Conservation (phyloP, 2,797 vertebrate species). For the Argyrosomus regius region DNA sequence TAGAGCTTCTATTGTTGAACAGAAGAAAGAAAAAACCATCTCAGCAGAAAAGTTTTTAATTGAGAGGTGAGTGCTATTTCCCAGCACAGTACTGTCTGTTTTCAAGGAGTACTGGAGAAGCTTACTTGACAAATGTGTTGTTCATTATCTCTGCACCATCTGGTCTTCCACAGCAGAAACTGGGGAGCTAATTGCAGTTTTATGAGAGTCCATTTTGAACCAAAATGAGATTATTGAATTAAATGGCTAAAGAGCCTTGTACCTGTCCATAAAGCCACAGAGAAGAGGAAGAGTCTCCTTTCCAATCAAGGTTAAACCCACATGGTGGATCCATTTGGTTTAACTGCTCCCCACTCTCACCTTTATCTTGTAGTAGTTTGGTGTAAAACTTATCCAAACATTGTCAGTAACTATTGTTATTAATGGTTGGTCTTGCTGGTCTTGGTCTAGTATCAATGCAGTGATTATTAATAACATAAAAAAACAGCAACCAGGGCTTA, state of each 20-base stretch:
- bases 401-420: not conserved
- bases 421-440: not conserved
- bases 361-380: not conserved
- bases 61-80: slow-evolving; percentile 15
- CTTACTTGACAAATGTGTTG: slow-evolving; percentile 44
- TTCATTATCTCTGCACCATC: slow-evolving; percentile 65
- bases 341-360: no score
- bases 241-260: slow-evolving; percentile 4
- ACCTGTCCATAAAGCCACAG: not conserved
- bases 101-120: slow-evolving; percentile 20
- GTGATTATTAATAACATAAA: not conserved
- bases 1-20: slow-evolving; percentile 13
- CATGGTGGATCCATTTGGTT: not conserved
- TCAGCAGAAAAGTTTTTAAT: slow-evolving; percentile 54
- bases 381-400: not conserved
- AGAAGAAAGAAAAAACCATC: not conserved
- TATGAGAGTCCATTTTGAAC: slow-evolving; percentile 23
- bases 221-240: slow-evolving; percentile 26
- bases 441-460: not conserved
- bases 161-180: slow-evolving; percentile 51
- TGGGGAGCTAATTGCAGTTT: slow-evolving; percentile 25
- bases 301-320: not conserved
- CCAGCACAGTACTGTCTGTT: slow-evolving; percentile 20
- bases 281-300: not conserved
- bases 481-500: not conserved